Percentiles rank a stretch among this genome's conserved stretches.
These are phyloP conservation scores for Troides oblongomaculatus DNA, from an alignment of 2,888 invertebrate species.

Conservation along the genomic window DNA sequence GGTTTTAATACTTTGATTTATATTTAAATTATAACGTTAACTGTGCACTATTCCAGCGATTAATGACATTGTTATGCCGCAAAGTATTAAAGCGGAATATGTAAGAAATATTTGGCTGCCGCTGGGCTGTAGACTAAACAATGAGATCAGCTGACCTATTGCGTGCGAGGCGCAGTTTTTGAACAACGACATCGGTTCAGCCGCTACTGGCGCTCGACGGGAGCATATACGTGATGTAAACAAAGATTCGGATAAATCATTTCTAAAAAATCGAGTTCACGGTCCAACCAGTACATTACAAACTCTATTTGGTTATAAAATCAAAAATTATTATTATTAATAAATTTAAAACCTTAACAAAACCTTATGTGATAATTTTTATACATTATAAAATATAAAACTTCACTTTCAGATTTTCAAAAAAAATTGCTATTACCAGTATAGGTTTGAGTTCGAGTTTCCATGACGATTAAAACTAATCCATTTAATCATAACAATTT, in stretches of 20 bases:
- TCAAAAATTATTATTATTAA: too few species aligned
- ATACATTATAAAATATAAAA: not conserved
- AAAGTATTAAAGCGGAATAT: constrained; percentile 27
- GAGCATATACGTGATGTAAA: constrained; percentile 23
- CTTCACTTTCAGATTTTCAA: not conserved
- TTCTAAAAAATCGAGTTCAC: constrained; percentile 9
- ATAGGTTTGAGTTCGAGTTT: not conserved
- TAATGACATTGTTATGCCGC: constrained; percentile 1
- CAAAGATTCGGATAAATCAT: constrained; percentile 22
- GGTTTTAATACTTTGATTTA: not conserved
- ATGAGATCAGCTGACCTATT: constrained; percentile 67
- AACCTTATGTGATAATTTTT: not conserved
- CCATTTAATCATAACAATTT: not conserved
- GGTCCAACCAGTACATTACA: constrained; percentile 2
- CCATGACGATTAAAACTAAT: not conserved
- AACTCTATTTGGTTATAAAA: not conserved
- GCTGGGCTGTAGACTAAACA: constrained; percentile 72
- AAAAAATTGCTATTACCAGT: not conserved
- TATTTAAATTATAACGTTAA: not conserved
- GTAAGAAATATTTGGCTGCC: constrained; percentile 47
- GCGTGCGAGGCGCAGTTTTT: constrained; percentile 40
- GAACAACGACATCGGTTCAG: constrained; percentile 54
- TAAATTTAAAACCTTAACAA: too few species aligned
- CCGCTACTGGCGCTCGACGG: constrained; percentile 16
- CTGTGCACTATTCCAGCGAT: not conserved